These are phyloP conservation scores for Anniella stebbinsi DNA, from an alignment of 2,797 vertebrate genomes.

Conservation along the genomic window DNA sequence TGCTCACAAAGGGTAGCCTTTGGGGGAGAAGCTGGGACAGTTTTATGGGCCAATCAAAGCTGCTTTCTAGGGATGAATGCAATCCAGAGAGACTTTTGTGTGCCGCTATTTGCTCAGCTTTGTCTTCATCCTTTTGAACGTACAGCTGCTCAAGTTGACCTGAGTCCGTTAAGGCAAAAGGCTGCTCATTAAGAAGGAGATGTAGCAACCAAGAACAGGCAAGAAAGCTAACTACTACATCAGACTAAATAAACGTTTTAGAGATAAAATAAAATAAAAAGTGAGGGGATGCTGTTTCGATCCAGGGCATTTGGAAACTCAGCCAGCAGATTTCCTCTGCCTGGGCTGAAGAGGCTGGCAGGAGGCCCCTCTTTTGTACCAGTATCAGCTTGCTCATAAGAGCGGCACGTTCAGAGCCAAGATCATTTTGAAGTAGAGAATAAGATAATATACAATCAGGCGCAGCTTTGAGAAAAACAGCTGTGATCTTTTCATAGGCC, in stretches of 20 bases:
- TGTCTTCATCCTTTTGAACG: not conserved
- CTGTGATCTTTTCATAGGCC: not conserved
- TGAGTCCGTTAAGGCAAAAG: not conserved
- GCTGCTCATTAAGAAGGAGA: not conserved
- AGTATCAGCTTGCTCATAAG: not conserved
- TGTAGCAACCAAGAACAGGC: not conserved
- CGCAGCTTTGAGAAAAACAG: not conserved
- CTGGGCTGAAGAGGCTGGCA: not conserved
- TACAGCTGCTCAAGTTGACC: not conserved
- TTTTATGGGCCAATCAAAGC: not conserved
- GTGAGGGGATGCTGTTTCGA: too few species aligned
- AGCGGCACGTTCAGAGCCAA: not conserved
- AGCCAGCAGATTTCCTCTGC: not conserved
- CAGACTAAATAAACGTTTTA: not conserved
- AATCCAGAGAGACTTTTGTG: not conserved
- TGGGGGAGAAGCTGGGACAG: too few species aligned
- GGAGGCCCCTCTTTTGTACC: not conserved
- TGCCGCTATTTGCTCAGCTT: not conserved
- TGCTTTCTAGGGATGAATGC: not conserved
- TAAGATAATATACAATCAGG: not conserved
- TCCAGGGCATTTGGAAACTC: not conserved
- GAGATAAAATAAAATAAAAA: not conserved
- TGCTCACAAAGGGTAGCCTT: not conserved
- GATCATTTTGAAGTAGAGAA: too few species aligned
- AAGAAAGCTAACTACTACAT: too few species aligned